phyloP scores from a whole-genome alignment of 2,113 vertebrate species.

The Tangachromis dhanisi region DNA sequence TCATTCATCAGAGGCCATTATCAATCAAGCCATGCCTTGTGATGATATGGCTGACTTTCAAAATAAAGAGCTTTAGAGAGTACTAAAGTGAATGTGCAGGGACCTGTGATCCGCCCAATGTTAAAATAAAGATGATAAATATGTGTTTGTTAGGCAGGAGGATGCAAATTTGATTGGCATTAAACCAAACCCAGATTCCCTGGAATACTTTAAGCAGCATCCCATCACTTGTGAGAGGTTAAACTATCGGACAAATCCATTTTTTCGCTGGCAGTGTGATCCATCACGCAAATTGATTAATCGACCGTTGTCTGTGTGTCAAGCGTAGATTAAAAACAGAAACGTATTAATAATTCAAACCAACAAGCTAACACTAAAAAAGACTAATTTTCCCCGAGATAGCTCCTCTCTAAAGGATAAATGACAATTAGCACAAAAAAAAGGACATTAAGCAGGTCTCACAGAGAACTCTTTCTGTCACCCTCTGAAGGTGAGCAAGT shows the following conservation, averaged over 20 bases:
- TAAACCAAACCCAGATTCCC: slow-evolving; percentile 7
- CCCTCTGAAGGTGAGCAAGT: not conserved
- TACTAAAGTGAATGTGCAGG: not conserved
- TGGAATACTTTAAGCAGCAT: not conserved
- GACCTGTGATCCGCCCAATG: not conserved
- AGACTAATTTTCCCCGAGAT: not conserved
- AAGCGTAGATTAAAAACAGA: slow-evolving; percentile 44
- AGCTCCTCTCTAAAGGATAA: slow-evolving; percentile 2
- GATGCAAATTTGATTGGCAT: not conserved
- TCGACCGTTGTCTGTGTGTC: slow-evolving; percentile 7
- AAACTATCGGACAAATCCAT: slow-evolving; percentile 33
- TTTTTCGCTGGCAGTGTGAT: slow-evolving; percentile 16
- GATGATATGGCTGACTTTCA: not conserved
- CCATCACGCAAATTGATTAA: slow-evolving; percentile 34
- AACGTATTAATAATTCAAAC: slow-evolving; percentile 53
- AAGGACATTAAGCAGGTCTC: not conserved
- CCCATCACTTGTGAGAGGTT: slow-evolving; percentile 18
- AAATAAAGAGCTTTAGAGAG: not conserved
- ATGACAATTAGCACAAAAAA: slow-evolving; percentile 8
- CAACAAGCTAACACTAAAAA: slow-evolving; percentile 9
- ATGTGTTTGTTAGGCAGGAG: not conserved
- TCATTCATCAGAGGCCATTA: slow-evolving; percentile 9
- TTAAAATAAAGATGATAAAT: slow-evolving; percentile 15
- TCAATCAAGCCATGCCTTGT: not conserved
- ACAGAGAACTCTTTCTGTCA: not conserved